Evolutionary conservation across 2,797 vertebrate genomes (phyloP).

Genomic region (Leucoraja ocellata): DNA sequence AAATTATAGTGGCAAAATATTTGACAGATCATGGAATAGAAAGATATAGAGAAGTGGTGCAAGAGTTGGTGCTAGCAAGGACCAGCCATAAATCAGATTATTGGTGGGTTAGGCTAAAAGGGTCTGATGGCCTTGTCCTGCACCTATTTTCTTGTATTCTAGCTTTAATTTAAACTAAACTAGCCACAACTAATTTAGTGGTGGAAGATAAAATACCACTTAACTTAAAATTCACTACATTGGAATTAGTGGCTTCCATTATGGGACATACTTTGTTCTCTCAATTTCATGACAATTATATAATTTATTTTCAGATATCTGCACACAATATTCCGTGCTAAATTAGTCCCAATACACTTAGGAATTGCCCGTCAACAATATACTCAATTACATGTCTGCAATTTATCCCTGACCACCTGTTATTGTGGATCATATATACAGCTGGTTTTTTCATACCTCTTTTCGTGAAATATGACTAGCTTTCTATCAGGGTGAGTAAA

Average conservation of each 20-base stretch:
- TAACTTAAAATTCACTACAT: neutral
- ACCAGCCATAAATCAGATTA: no score
- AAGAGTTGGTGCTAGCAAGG: no score
- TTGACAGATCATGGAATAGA: no score
- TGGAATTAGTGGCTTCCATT: neutral
- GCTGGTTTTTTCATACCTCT: neutral
- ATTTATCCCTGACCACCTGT: constrained; percentile 4
- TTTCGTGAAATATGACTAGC: constrained; percentile 13
- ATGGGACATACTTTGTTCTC: neutral
- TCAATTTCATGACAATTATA: neutral
- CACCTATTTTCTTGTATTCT: no score
- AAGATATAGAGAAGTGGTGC: no score
- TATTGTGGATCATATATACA: constrained; percentile 21
- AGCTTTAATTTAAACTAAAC: neutral
- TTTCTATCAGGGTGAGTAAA: neutral
- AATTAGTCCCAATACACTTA: neutral
- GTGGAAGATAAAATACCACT: neutral
- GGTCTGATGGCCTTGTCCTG: no score
- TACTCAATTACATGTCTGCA: neutral
- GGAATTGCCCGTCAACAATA: neutral
- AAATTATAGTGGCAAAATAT: no score
- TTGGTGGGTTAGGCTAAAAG: no score
- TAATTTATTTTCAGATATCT: neutral
- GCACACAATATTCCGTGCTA: neutral
- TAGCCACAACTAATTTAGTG: neutral